Conservation (phyloP, 53 echinoderm and acorn worm species). For the Temnopleurus reevesii region DNA sequence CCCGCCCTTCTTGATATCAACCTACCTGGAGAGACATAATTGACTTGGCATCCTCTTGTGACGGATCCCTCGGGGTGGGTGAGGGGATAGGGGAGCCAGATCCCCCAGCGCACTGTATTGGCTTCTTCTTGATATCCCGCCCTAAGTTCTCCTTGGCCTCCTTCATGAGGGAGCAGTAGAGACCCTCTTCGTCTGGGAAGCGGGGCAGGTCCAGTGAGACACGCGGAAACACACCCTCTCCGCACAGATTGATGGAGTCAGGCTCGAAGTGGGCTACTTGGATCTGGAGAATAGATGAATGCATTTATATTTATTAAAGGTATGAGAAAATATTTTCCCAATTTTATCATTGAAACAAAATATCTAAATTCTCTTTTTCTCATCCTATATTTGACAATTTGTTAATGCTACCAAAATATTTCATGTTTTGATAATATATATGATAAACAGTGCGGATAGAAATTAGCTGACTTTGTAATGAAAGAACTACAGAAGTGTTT, state of each 20-base stretch:
- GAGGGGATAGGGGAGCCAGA: conserved; percentile 66
- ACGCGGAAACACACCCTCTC: conserved; percentile 96
- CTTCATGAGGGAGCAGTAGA: conserved; percentile 87
- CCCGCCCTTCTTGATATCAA: too few species aligned
- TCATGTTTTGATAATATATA: too few species aligned
- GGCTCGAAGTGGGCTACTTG: conserved; percentile 99
- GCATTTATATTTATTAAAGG: too few species aligned
- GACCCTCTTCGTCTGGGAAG: conserved; percentile 79
- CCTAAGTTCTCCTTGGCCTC: conserved; percentile 96
- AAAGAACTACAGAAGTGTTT: too few species aligned
- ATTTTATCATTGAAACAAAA: too few species aligned
- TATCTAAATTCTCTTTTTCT: too few species aligned
- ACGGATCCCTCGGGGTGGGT: conserved; percentile 76
- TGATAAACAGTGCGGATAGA: too few species aligned
- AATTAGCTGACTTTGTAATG: too few species aligned
- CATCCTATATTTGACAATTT: too few species aligned
- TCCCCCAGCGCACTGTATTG: conserved; percentile 12
- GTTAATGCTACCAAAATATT: too few species aligned
- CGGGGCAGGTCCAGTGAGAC: conserved; percentile 95
- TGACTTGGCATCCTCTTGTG: conserved; percentile 91
- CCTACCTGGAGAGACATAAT: conserved; percentile 90
- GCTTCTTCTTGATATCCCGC: conserved; percentile 76
- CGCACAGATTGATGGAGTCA: conserved; percentile 89
- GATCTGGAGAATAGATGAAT: conserved; percentile 77
- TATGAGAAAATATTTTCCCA: too few species aligned